Conservation (phyloP, 2,113 vertebrate species). For the Rostratula benghalensis region DNA sequence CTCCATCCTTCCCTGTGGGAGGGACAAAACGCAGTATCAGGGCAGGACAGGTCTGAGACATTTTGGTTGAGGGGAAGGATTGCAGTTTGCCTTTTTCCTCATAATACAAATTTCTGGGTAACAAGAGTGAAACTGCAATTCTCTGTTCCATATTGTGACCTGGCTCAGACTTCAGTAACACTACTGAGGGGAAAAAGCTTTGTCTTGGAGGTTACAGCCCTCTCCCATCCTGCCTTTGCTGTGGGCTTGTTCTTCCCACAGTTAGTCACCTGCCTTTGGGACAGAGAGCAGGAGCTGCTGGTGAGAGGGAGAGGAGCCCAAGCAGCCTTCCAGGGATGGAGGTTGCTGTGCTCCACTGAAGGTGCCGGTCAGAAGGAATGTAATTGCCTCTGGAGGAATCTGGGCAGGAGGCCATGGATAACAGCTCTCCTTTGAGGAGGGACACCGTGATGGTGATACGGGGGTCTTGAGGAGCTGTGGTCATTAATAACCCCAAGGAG, state of each 20-base stretch:
- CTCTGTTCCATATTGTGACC: not conserved
- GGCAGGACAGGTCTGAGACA: not conserved
- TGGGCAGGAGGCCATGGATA: slow-evolving; percentile 20
- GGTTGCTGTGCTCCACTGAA: not conserved
- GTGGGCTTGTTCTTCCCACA: not conserved
- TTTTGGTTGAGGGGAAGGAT: not conserved
- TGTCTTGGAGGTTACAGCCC: not conserved
- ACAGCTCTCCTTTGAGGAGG: slow-evolving; percentile 10
- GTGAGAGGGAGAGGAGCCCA: not conserved
- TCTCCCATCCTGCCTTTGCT: not conserved
- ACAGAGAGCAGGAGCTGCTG: not conserved
- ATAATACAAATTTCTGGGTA: not conserved
- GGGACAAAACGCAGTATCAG: not conserved
- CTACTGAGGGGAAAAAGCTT: not conserved
- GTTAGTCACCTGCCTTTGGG: not conserved
- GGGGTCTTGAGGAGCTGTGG: not conserved
- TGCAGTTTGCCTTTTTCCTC: not conserved
- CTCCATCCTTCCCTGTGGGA: not conserved
- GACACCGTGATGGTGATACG: not conserved
- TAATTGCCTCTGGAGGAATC: slow-evolving; percentile 20
- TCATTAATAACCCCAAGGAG: not conserved
- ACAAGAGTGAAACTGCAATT: not conserved
- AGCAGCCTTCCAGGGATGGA: not conserved
- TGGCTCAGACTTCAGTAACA: not conserved
- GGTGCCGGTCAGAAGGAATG: not conserved